Evolutionary conservation across 1,140 invertebrate species (phyloP).

Genomic region (Copidosoma floridanum): DNA sequence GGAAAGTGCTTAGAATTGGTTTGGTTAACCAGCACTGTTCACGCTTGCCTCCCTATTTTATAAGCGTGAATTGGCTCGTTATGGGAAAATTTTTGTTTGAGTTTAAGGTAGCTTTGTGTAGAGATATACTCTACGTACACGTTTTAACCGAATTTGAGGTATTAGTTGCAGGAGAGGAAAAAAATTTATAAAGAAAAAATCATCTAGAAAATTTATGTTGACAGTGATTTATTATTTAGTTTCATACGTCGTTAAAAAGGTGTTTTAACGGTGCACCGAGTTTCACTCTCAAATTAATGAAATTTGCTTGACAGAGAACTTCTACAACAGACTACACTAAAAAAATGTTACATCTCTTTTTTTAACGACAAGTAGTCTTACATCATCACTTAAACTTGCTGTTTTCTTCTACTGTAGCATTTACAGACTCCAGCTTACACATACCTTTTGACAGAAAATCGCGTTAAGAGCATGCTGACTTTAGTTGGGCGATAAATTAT

Average conservation of each 20-base stretch:
- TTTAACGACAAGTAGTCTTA: conserved; percentile 16
- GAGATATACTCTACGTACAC: too few species aligned
- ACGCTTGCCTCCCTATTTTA: not conserved
- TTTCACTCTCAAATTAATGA: conserved; percentile 8
- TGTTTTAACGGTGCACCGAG: not conserved
- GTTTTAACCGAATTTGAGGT: too few species aligned
- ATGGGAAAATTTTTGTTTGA: too few species aligned
- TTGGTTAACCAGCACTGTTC: too few species aligned
- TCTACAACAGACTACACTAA: conserved; percentile 10
- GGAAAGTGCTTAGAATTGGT: too few species aligned
- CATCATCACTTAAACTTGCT: conserved; percentile 8
- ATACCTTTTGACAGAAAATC: conserved; percentile 8
- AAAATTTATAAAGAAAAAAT: too few species aligned
- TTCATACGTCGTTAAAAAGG: too few species aligned
- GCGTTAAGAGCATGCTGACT: conserved; percentile 16
- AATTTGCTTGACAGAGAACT: too few species aligned
- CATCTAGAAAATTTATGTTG: too few species aligned
- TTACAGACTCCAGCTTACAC: not conserved
- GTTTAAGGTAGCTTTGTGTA: too few species aligned
- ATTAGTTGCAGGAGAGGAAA: too few species aligned
- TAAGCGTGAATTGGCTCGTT: not conserved
- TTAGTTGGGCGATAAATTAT: conserved; percentile 23
- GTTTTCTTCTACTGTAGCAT: conserved; percentile 10
- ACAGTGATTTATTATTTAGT: too few species aligned
- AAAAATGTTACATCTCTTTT: conserved; percentile 17